These are phyloP conservation scores for Machimus atricapillus DNA, from an alignment of 2,888 invertebrate species.

Conservation along the genomic window DNA sequence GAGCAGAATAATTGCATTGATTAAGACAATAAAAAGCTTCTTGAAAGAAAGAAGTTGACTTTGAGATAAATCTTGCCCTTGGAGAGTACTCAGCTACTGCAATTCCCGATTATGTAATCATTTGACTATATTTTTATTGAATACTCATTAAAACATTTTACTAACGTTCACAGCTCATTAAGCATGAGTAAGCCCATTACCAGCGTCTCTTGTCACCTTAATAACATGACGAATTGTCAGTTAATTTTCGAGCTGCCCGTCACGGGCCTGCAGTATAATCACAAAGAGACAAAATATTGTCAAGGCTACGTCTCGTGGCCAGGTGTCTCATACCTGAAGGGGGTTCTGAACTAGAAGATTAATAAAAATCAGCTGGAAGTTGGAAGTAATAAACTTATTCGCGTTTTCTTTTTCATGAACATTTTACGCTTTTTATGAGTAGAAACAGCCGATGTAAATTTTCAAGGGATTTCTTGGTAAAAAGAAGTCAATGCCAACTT, in stretches of 20 bases:
- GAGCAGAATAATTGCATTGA: not conserved
- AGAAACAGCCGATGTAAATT: not conserved
- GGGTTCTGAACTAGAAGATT: not conserved
- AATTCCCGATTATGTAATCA: not conserved
- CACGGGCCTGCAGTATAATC: slow-evolving; percentile 2
- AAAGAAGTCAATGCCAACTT: not conserved
- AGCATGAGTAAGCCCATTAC: slow-evolving; percentile 19
- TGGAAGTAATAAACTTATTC: not conserved
- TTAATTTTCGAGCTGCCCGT: slow-evolving; percentile 7
- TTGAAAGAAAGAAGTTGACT: slow-evolving; percentile 11
- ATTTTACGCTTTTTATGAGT: not conserved
- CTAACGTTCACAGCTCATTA: slow-evolving; percentile 32
- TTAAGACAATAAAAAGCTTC: not conserved
- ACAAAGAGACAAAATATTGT: slow-evolving; percentile 19
- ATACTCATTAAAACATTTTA: slow-evolving; percentile 33
- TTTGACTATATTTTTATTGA: slow-evolving; percentile 15
- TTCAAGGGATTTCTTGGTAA: not conserved
- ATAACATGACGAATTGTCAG: slow-evolving; percentile 25
- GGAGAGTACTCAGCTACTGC: not conserved
- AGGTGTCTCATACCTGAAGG: not conserved
- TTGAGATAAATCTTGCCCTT: not conserved
- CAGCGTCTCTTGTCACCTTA: not conserved
- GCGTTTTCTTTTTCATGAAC: not conserved
- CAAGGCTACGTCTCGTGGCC: not conserved
- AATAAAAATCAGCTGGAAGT: not conserved